phyloP scores from a whole-genome alignment of 1,140 invertebrate genomes.

The Coenobita brevimanus region DNA sequence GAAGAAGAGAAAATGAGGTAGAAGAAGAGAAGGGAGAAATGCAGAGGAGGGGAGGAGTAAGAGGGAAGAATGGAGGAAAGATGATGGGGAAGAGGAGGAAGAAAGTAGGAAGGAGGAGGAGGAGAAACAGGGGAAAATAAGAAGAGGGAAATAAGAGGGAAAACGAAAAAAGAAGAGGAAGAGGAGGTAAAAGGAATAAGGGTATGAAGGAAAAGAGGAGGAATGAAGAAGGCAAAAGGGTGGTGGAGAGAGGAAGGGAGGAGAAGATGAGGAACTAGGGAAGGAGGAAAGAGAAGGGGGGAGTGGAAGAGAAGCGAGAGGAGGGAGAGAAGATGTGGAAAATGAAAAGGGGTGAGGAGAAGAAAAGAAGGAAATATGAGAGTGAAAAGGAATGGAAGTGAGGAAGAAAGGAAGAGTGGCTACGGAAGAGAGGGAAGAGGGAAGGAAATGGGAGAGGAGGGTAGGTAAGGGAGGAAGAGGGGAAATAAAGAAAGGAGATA shows the following conservation, averaged over 20 bases:
- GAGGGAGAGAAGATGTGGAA: not conserved
- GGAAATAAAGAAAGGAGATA: not conserved
- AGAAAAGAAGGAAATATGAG: not conserved
- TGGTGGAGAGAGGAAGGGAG: not conserved
- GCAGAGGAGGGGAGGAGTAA: not conserved
- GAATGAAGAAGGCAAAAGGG: slow-evolving; percentile 1
- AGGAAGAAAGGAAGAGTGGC: not conserved
- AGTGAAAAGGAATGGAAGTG: not conserved
- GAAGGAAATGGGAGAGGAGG: not conserved
- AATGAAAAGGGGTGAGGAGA: too few relatives aligned
- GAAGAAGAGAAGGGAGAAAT: not conserved
- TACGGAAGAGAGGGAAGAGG: not conserved
- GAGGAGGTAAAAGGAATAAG: too few relatives aligned
- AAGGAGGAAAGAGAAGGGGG: not conserved
- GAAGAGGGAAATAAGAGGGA: too few relatives aligned
- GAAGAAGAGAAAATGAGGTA: not conserved
- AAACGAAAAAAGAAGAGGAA: not conserved
- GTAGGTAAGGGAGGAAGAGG: not conserved
- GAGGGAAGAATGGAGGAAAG: not conserved
- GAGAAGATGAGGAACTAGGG: not conserved
- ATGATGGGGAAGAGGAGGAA: too few relatives aligned
- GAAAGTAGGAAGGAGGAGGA: not conserved
- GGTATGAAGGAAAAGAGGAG: not conserved
- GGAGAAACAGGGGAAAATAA: too few relatives aligned
- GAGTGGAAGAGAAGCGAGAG: too few relatives aligned